These are phyloP conservation scores for Ceratosolen fusciceps DNA, from an alignment of 1,140 invertebrate genomes.

Conservation along the genomic window DNA sequence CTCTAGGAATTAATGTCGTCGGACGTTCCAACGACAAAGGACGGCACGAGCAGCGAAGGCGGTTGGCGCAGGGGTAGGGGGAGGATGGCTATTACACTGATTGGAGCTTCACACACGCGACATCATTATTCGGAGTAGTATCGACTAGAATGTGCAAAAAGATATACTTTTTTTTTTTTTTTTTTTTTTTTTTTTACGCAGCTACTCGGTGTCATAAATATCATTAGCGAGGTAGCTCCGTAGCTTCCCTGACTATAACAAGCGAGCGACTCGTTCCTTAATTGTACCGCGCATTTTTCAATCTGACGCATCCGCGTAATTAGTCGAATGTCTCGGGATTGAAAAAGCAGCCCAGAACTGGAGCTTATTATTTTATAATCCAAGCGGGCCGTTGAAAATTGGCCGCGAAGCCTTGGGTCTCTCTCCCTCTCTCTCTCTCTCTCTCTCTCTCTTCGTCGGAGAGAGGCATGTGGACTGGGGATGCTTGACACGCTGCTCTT, in stretches of 20 bases:
- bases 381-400: constrained; percentile 22
- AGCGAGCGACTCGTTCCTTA: neutral
- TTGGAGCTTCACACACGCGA: neutral
- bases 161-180: no score
- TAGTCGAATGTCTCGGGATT: constrained; percentile 1
- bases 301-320: constrained; percentile 19
- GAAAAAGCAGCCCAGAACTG: neutral
- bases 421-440: constrained; percentile 14
- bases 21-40: neutral
- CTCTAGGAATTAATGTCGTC: neutral
- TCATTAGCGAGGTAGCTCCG: neutral
- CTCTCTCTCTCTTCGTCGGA: neutral
- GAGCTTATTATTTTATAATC: no score
- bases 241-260: neutral
- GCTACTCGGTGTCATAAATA: neutral
- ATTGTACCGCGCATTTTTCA: neutral
- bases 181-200: neutral
- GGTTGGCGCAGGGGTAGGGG: neutral
- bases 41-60: no score
- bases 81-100: neutral
- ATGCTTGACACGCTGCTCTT: no score
- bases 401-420: neutral
- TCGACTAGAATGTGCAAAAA: no score
- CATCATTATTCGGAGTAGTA: neutral
- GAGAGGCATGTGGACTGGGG: no score